Evolutionary conservation across 2,888 invertebrate genomes (phyloP).

Genomic region (Leucania comma): DNA sequence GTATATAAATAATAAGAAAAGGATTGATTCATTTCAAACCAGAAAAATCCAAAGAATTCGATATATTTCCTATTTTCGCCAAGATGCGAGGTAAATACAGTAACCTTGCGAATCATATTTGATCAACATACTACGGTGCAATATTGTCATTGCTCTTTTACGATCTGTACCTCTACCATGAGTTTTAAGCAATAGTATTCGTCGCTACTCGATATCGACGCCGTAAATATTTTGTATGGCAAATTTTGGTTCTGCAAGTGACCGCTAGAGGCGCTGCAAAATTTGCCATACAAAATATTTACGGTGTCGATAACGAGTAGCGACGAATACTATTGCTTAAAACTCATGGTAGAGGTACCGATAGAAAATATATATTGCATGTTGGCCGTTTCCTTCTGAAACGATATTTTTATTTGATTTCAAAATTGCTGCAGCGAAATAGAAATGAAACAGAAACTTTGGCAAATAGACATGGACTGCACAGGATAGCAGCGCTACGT

Average conservation of each 20-base stretch:
- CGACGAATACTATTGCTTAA: too few relatives aligned
- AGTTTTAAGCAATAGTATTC: too few relatives aligned
- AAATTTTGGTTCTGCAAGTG: too few relatives aligned
- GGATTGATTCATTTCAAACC: neutral
- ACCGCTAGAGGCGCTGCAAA: too few relatives aligned
- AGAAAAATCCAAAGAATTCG: neutral
- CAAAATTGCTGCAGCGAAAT: conserved; percentile 13
- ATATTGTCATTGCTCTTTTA: conserved; percentile 26
- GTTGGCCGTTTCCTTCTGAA: neutral
- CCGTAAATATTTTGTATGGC: too few relatives aligned
- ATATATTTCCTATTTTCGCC: neutral
- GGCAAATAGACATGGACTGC: neutral
- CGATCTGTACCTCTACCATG: too few relatives aligned
- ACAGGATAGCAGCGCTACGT: too few relatives aligned
- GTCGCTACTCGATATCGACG: too few relatives aligned
- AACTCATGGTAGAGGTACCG: too few relatives aligned
- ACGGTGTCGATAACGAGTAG: too few relatives aligned
- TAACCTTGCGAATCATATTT: conserved; percentile 4
- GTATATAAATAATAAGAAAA: too few relatives aligned
- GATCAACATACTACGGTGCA: conserved; percentile 6
- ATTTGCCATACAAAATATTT: too few relatives aligned
- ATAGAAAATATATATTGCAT: conserved; percentile 1
- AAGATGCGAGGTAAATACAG: neutral
- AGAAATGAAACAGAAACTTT: neutral
- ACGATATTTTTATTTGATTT: conserved; percentile 27